Percentiles rank a stretch among this genome's conserved stretches.
Evolutionary conservation across 2,797 vertebrate genomes (phyloP).

Genomic region (Australoheros facetus): DNA sequence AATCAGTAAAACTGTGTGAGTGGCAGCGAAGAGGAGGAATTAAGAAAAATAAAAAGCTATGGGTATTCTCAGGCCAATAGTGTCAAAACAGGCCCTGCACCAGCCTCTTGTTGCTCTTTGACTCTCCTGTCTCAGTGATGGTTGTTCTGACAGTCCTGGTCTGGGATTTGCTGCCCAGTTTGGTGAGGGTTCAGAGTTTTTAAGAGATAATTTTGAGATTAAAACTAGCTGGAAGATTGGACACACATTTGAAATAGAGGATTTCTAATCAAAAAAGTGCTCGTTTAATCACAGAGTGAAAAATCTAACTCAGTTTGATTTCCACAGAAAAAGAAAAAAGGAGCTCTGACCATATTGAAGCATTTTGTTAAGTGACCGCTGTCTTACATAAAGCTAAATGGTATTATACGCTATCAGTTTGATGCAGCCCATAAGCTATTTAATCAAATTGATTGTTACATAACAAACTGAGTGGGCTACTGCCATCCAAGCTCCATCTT

Average conservation of each 20-base stretch:
- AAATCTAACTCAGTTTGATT: slow-evolving; percentile 24
- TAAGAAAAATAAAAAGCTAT: slow-evolving; percentile 32
- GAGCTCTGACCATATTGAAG: slow-evolving; percentile 21
- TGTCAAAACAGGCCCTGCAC: slow-evolving; percentile 10
- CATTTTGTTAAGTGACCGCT: slow-evolving; percentile 40
- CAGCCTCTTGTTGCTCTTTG: slow-evolving; percentile 8
- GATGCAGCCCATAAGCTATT: slow-evolving; percentile 66
- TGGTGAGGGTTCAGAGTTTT: not conserved
- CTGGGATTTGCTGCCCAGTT: slow-evolving; percentile 4
- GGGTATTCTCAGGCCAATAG: slow-evolving; percentile 25
- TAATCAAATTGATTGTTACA: slow-evolving; percentile 76
- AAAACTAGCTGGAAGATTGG: not conserved
- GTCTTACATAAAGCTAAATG: slow-evolving; percentile 60
- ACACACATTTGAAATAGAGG: not conserved
- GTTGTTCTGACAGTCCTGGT: slow-evolving; percentile 13
- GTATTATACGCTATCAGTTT: slow-evolving; percentile 52
- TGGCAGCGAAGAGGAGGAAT: slow-evolving; percentile 15
- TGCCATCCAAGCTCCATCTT: slow-evolving; percentile 68
- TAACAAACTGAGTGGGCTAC: slow-evolving; percentile 75
- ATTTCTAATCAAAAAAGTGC: slow-evolving; percentile 3
- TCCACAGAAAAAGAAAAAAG: not conserved
- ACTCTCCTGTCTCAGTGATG: slow-evolving; percentile 1
- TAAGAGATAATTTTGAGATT: not conserved
- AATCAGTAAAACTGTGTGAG: slow-evolving; percentile 45
- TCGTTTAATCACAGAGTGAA: slow-evolving; percentile 22